These are phyloP conservation scores for Clunio marinus DNA, from an alignment of 2,888 invertebrate species.

Conservation along the genomic window DNA sequence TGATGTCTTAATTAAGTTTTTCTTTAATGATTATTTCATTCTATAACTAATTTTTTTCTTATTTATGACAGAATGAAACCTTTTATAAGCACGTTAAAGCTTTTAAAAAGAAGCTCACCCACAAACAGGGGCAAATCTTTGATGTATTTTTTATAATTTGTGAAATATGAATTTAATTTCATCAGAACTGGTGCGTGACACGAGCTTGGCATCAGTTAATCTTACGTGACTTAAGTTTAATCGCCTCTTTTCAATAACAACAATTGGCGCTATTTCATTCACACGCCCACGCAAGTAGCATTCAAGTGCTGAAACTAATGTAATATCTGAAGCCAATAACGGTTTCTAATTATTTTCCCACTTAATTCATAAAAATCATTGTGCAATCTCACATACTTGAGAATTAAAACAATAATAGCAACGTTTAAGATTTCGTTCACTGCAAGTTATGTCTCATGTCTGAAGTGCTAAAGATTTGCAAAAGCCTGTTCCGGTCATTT, in stretches of 20 bases:
- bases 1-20: no score
- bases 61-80: no score
- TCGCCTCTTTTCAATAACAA: neutral
- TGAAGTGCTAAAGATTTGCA: neutral
- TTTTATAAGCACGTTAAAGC: no score
- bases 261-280: constrained; percentile 7
- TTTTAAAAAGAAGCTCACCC: no score
- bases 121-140: no score
- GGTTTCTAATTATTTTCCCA: neutral
- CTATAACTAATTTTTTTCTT: no score
- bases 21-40: no score
- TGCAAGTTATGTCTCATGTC: neutral
- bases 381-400: neutral
- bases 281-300: neutral
- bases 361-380: neutral
- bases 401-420: neutral
- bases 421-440: neutral
- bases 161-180: no score
- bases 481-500: constrained; percentile 3
- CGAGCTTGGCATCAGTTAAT: neutral
- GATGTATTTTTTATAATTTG: no score
- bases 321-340: neutral
- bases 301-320: neutral
- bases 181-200: no score
- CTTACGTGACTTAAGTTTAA: neutral